Conservation (phyloP, 2,888 invertebrate genomes). For the Chirona hameri region DNA sequence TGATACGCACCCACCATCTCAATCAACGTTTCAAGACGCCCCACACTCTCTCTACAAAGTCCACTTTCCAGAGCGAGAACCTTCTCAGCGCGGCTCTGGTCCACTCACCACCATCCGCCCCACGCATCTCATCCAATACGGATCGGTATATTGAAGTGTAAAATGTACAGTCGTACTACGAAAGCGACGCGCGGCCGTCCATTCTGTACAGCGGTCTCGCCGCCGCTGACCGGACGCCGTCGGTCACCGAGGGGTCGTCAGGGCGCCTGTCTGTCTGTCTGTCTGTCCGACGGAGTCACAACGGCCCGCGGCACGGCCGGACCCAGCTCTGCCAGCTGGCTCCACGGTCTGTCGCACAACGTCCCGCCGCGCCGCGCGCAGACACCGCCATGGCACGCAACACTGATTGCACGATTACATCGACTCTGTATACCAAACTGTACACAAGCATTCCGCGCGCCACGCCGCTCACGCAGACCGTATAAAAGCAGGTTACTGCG, state of each 20-base stretch:
- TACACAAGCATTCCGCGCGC: not conserved
- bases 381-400: not conserved
- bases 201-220: not conserved
- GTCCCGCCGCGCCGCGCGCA: not conserved
- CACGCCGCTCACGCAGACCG: not conserved
- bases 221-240: too few relatives aligned
- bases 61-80: too few relatives aligned
- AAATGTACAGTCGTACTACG: constrained; percentile 14
- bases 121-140: not conserved
- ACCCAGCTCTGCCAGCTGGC: too few relatives aligned
- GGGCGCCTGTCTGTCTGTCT: too few relatives aligned
- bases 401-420: constrained; percentile 23
- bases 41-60: too few relatives aligned
- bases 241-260: too few relatives aligned
- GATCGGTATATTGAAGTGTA: constrained; percentile 25
- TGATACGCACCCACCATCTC: too few relatives aligned
- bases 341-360: not conserved
- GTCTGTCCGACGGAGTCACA: too few relatives aligned
- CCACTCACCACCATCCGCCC: too few relatives aligned
- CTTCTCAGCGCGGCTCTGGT: too few relatives aligned
- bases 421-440: constrained; percentile 1
- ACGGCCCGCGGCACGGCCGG: too few relatives aligned
- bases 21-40: too few relatives aligned
- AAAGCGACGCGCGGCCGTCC: not conserved
- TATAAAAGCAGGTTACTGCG: constrained; percentile 12